phyloP scores from a whole-genome alignment of 2,113 vertebrate species.

The Blennius ocellaris region DNA sequence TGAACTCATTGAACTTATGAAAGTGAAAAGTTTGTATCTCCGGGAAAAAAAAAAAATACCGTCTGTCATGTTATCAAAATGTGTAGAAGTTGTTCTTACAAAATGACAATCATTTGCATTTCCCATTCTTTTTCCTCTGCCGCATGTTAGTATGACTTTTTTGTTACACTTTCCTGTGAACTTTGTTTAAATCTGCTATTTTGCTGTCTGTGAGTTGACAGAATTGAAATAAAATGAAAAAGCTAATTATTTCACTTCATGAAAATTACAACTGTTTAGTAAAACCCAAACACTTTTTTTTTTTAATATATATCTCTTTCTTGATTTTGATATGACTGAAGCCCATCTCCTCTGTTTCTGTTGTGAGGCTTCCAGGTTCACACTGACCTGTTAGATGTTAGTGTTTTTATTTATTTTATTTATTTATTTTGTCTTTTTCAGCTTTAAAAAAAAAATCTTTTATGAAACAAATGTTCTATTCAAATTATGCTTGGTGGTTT shows the following conservation, averaged over 20 bases:
- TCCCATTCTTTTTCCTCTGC: no score
- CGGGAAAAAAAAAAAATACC: no score
- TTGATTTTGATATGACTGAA: conserved; percentile 54
- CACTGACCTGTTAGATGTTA: conserved; percentile 65
- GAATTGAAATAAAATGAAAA: conserved; percentile 11
- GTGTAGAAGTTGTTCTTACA: no score
- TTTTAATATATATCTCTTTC: conserved; percentile 36
- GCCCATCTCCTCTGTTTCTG: conserved; percentile 65
- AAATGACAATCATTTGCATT: no score
- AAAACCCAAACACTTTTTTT: conserved; percentile 31
- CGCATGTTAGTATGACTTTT: conserved; percentile 30
- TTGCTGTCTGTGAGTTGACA: conserved; percentile 43
- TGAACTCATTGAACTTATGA: no score
- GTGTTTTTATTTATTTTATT: conserved; percentile 58
- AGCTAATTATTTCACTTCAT: conserved; percentile 15
- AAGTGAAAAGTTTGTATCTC: no score
- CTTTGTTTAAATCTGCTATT: conserved; percentile 48
- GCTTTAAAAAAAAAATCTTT: conserved; percentile 27
- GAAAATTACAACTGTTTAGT: conserved; percentile 45
- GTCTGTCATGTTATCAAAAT: no score
- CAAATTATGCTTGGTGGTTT: conserved; percentile 19
- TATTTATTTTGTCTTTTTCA: conserved; percentile 62
- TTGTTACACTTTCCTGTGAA: conserved; percentile 55
- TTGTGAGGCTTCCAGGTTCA: conserved; percentile 64
- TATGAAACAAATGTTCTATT: conserved; percentile 20